Evolutionary conservation across 1,140 invertebrate species (phyloP).

Genomic region (Drosophila fuyamai): DNA sequence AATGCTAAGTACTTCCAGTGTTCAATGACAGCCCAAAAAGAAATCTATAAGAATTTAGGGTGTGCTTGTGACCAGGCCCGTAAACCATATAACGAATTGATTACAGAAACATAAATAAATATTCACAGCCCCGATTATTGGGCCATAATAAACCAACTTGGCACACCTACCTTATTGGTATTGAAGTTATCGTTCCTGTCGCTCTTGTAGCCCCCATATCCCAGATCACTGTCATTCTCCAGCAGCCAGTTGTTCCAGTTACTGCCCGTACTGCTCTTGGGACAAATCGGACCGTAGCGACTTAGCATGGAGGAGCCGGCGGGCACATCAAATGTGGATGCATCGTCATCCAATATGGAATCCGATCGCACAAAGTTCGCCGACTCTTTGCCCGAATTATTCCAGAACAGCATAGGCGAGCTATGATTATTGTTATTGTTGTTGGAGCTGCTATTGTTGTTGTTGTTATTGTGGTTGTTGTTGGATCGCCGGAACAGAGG

Average conservation of each 20-base stretch:
- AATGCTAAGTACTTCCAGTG: too few species aligned
- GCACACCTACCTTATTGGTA: slow-evolving; percentile 56
- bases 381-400: slow-evolving; percentile 63
- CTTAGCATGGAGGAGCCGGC: slow-evolving; percentile 86
- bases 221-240: slow-evolving; percentile 55
- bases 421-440: slow-evolving; percentile 36
- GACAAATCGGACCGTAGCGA: slow-evolving; percentile 93
- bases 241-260: slow-evolving; percentile 64
- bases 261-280: slow-evolving; percentile 85
- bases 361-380: slow-evolving; percentile 88
- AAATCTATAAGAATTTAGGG: background rate
- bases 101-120: slow-evolving; percentile 2
- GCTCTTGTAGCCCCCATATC: slow-evolving; percentile 48
- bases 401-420: slow-evolving; percentile 62
- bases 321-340: slow-evolving; percentile 91
- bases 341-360: slow-evolving; percentile 89
- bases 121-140: background rate
- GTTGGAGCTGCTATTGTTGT: slow-evolving; percentile 23
- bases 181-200: slow-evolving; percentile 56
- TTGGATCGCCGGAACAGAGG: slow-evolving; percentile 42
- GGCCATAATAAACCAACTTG: background rate
- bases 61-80: background rate
- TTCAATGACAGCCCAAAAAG: background rate
- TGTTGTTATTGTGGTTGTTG: slow-evolving; percentile 24
- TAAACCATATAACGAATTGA: background rate